These are phyloP conservation scores for Thalassaphorura encarpata DNA, from an alignment of 1,140 invertebrate species.

Conservation along the genomic window DNA sequence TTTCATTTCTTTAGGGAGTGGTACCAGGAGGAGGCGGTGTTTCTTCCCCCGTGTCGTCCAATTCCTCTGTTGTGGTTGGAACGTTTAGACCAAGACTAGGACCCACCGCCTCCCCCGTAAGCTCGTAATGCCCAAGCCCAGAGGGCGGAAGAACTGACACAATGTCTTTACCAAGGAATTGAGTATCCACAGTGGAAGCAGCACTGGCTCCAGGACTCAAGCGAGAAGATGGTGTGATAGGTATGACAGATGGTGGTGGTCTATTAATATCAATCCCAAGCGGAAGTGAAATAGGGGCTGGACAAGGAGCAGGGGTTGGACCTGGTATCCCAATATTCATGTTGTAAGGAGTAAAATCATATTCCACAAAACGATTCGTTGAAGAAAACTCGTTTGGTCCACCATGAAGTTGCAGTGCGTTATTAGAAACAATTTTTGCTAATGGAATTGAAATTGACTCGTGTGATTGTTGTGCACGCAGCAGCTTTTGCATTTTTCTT, in stretches of 20 bases:
- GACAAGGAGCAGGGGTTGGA: not conserved
- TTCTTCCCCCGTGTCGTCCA: not conserved
- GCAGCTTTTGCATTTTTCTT: conserved; percentile 9
- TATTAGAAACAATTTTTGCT: not conserved
- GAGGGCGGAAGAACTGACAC: not conserved
- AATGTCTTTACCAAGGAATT: not conserved
- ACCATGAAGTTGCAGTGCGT: not conserved
- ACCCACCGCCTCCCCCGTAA: not conserved
- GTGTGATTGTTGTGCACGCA: conserved; percentile 4
- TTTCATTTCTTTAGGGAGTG: no score
- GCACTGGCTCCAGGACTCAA: not conserved
- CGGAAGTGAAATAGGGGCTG: not conserved
- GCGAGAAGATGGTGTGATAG: not conserved
- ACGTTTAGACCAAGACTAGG: not conserved
- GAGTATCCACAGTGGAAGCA: not conserved
- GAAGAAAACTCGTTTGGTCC: not conserved
- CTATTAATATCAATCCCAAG: not conserved
- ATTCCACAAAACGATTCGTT: not conserved
- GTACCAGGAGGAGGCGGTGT: conserved; percentile 4
- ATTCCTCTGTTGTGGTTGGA: not conserved
- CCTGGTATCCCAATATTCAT: not conserved
- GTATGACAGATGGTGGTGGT: not conserved
- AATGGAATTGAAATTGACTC: not conserved
- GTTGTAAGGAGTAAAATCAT: not conserved
- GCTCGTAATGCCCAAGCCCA: not conserved